Base-by-base conservation (phyloP, 2,113 vertebrate species). In the Eira barbara region DNA sequence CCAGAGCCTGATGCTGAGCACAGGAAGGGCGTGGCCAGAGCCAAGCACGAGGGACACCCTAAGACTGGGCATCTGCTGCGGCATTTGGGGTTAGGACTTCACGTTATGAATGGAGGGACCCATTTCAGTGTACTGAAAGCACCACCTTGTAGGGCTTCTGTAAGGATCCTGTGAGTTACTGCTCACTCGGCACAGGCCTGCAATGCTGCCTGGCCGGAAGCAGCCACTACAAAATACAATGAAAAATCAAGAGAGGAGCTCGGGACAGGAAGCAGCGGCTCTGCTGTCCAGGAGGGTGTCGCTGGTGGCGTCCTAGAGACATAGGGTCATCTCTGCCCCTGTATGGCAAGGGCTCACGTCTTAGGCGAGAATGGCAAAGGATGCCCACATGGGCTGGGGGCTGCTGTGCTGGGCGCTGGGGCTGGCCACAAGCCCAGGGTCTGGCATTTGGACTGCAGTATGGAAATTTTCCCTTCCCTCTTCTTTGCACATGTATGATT, bases 21-120 rank as follows among this genome's bases (percentile, higher is more conserved):
- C 14, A 0, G 49, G n/a, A 27, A 79, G 4, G 45, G 42, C 21
- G 2, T 31, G 4, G 45, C 4, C 18, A n/a, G 0, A 13, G 42
- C 27, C 10, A 63, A 57, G 85, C 17, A 20, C 39, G 61, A 12
- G 18, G 29, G 39, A 81, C 23, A 5, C 45, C 1, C 3, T 23
- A 3, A 20, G 42, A 42, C 31, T 74, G 4, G 5, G 42, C 57
- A 15, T n/a, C 73, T 15, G 3, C 55, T 25, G 49, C 0, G 1
- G 20, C 15, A 3, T 23, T 42, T 42, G 20, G 27, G 65, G 65
- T 69, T 69, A n/a, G 17, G 27, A 31, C 47, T 78, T 47, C 81
- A n/a, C 7, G 39, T 11, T n/a, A 17, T 17, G 29, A 34, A 42
- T 79, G 18, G 17, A 17, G 55, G 25, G 25, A 17, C 82, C 61